A percentile compares a stretch with the other conserved stretches of the same genome.
These are phyloP conservation scores for Scaptomyza pallida DNA, from an alignment of 1,140 invertebrate species.

Conservation along the genomic window DNA sequence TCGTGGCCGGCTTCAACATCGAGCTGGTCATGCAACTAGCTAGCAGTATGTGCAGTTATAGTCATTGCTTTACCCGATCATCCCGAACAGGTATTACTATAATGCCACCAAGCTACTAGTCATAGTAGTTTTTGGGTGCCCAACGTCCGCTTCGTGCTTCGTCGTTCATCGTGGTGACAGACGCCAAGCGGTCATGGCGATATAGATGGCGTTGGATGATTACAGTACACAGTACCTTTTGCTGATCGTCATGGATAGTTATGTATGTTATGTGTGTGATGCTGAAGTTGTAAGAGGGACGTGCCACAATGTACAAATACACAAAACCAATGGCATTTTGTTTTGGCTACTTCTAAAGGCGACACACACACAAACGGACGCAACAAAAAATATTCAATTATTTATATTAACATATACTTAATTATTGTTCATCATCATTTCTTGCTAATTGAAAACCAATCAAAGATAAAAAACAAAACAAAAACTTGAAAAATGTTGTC, in stretches of 20 bases:
- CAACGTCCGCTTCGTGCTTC: conserved; percentile 75
- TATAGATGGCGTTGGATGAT: conserved; percentile 19
- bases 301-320: not conserved
- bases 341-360: not conserved
- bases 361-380: not conserved
- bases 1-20: conserved; percentile 47
- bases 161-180: conserved; percentile 48
- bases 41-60: conserved; percentile 34
- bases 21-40: conserved; percentile 72
- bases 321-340: conserved; percentile 11
- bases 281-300: conserved; percentile 19
- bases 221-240: conserved; percentile 12
- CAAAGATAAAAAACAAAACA: conserved; percentile 9
- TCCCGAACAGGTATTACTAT: conserved; percentile 79
- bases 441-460: conserved; percentile 42
- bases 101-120: conserved; percentile 30
- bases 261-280: conserved; percentile 15
- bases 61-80: conserved; percentile 50
- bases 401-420: conserved; percentile 48
- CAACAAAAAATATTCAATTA: conserved; percentile 35
- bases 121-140: conserved; percentile 66
- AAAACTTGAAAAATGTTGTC: conserved; percentile 3
- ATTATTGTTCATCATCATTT: conserved; percentile 47
- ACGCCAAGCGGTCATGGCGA: conserved; percentile 76
- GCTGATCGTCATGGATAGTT: not conserved